Evolutionary conservation across 2,888 invertebrate species (phyloP), one percentile per base, ranked within the genome.

Genomic region (Chrysina gloriosa): DNA sequence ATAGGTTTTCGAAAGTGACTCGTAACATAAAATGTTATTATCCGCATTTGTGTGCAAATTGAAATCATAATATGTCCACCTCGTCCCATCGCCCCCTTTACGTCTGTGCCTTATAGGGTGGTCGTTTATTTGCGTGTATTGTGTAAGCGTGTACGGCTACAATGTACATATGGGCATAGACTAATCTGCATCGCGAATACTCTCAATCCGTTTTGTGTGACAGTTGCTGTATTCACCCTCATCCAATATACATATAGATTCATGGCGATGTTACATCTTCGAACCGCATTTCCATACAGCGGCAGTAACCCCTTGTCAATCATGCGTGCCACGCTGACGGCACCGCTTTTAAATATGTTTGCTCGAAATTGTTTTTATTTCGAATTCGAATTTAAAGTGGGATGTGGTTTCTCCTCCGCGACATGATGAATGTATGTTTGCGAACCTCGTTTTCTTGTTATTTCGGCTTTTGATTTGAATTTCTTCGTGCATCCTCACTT

Each of bases 281-380:
- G 73, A 45, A 72, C 75, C 76, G 75, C 76, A 79, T 79, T 78
- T 77, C 78, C 79, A 80, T 79, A 77, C 74, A 75, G 71, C 74
- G 74, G 71, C 70, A 68, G 74, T 78, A 79, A 79, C 81, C 82
- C 81, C 81, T 78, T 81, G 81, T 82, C 82, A 81, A 81, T 82
- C 82, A 81, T 79, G 77, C 77, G 73, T 75, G 72, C 25, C 71
- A 75, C 74, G 78, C 81, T 78, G 78, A 79, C 78, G 81, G 81
- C 80, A 76, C 76, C 75, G 80, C 80, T 82, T 82, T 82, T 81
- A 82, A 82, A 82, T 82, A 82, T 82, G 81, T 82, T 82, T 82
- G 79, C 79, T 74, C 77, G 79, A 82, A 83, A 83, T 82, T 83
- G 82, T 83, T 83, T 82, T 83, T 83, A 82, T 83, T 83, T 80